Evolutionary conservation across 2,113 vertebrate genomes (phyloP), one percentile per base, ranked within the genome.

Genomic region (Camelus bactrianus): DNA sequence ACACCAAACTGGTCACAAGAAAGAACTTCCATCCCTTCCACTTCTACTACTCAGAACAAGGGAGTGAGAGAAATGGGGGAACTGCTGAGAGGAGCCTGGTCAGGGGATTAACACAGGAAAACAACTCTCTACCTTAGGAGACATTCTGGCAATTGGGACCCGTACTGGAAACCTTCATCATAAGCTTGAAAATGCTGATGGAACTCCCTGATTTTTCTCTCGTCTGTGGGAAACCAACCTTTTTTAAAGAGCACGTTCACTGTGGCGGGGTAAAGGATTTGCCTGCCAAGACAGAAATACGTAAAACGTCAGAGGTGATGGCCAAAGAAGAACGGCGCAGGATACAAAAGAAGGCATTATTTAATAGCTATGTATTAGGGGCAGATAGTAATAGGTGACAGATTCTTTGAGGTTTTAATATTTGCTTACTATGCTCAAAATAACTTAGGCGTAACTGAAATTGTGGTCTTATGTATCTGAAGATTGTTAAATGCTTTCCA

Each of bases 91-190:
- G 24, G 11, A 80, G 38, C 3, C 12, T 26, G 15, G 32, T 48
- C 50, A n/a, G 75, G 5, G 14, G 65, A 42, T 60, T 65, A 94
- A 35, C 84, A 46, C 0, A 89, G 22, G 35, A 83, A 83, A 70
- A 88, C 32, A 0, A 0, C 72, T 52, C 35, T 13, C 24, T 98
- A 99, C 99, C 98, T 99, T 86, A 99, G 80, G 69, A 99, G 97
- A 94, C 96, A 98, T 80, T 98, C 99, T 0, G 99, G 99, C 19
- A 99, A 97, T 94, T 99, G 99, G 81, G 98, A 98, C 16, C 98
- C 99, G 0, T 99, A 98, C 95, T 99, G 99, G 0, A 99, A 99
- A 83, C 98, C 98, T 81, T 99, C 98, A 60, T 99, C 99, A 0
- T 98, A 99, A 67, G 88, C 98, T 97, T 97, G 97, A 97, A 99